These are phyloP conservation scores for Drosophila glabriapex DNA, from an alignment of 2,888 invertebrate species.

Conservation along the genomic window DNA sequence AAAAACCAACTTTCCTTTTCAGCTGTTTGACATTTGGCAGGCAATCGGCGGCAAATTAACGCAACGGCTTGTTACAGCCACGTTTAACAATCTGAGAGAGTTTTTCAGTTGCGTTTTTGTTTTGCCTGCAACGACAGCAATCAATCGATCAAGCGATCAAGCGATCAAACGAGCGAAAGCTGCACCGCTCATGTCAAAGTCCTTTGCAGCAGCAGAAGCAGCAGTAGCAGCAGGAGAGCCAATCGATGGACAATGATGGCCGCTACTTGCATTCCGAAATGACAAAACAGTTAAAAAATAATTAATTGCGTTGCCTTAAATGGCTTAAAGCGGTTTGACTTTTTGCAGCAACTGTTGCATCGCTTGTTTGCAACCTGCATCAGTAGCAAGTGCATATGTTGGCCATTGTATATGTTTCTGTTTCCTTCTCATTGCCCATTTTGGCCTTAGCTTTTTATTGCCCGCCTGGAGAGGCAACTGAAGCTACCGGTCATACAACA, in stretches of 20 bases:
- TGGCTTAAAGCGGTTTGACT: constrained; percentile 83
- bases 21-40: constrained; percentile 72
- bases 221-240: constrained; percentile 33
- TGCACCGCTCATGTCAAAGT: constrained; percentile 80
- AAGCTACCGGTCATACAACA: constrained; percentile 46
- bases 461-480: constrained; percentile 64
- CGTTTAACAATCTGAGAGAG: constrained; percentile 73
- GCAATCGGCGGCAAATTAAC: constrained; percentile 85
- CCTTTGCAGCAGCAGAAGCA: constrained; percentile 53
- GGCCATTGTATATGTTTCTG: constrained; percentile 70
- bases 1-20: constrained; percentile 64
- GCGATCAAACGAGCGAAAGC: constrained; percentile 82
- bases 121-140: constrained; percentile 73
- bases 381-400: constrained; percentile 62
- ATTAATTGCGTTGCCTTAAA: constrained; percentile 86
- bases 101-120: constrained; percentile 27
- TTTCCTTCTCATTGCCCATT: constrained; percentile 79
- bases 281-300: constrained; percentile 86
- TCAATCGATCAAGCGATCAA: constrained; percentile 84
- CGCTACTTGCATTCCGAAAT: constrained; percentile 83
- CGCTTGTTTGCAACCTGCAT: constrained; percentile 71
- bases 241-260: constrained; percentile 79
- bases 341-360: constrained; percentile 54
- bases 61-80: constrained; percentile 82
- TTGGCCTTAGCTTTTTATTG: constrained; percentile 78